Percentiles rank a stretch among this genome's conserved stretches.
Evolutionary conservation across 2,113 vertebrate genomes (phyloP).

Genomic region (Halichoerus grypus): DNA sequence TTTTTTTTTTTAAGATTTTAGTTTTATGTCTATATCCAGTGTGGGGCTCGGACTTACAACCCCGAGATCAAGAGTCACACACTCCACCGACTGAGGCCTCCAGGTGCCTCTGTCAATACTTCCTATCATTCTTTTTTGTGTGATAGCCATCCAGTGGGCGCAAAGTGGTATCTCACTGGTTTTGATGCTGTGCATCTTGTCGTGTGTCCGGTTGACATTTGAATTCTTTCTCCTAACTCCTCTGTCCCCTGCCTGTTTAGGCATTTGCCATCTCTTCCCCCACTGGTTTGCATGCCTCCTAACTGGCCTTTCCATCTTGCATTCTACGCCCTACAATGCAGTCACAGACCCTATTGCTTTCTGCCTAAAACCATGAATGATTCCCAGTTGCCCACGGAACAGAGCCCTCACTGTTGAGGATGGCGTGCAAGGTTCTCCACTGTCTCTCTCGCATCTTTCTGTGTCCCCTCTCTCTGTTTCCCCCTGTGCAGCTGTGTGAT

Average conservation of each 20-base stretch:
- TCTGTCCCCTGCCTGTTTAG: not conserved
- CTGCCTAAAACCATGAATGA: not conserved
- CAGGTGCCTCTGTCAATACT: not conserved
- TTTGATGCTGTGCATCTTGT: not conserved
- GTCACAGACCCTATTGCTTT: not conserved
- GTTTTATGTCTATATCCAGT: not conserved
- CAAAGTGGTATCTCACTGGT: not conserved
- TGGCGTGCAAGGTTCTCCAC: not conserved
- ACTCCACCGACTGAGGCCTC: not conserved
- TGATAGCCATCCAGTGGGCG: no score
- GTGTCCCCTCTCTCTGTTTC: not conserved
- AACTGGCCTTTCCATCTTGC: not conserved
- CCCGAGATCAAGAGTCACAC: not conserved
- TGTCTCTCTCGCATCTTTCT: not conserved
- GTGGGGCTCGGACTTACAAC: not conserved
- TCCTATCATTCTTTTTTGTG: no score
- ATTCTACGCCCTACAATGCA: not conserved
- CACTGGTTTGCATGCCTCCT: not conserved
- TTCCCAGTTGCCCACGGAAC: not conserved
- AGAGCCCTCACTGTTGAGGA: no score
- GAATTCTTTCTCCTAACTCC: not conserved
- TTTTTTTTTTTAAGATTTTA: not conserved
- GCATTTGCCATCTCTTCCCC: not conserved
- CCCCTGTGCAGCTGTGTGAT: not conserved
- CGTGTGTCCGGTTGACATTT: not conserved